Base-by-base conservation (phyloP, 2,113 vertebrate species). In the Deroptyus accipitrinus region DNA sequence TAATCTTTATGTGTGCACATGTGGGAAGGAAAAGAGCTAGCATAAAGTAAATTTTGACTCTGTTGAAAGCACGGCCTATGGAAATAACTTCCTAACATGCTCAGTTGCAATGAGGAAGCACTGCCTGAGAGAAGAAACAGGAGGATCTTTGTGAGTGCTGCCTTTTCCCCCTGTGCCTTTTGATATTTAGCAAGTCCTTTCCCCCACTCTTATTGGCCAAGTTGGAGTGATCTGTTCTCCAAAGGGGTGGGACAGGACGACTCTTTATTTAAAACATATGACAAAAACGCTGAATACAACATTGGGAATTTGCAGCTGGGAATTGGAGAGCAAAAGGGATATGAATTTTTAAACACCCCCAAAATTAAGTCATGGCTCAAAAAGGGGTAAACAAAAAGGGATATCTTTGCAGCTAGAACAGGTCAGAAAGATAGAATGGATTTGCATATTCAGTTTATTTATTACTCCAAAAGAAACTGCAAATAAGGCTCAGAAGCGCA, bases 191-290 rank as follows among this genome's bases (percentile, higher is more conserved):
- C 83, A 74, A 87, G 63, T 27, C 37, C 67, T 83, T 90, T 86
- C 54, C 31, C 57, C 25, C 24, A 25, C 83, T n/a, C 83, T 82
- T 48, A 80, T 19, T 94, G 88, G 74, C 39, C 62, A 64, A 69
- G 15, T n/a, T 79, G 52, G 57, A 92, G 39, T 3, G 42, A 92
- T 83, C 57, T 87, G 48, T 17, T 90, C 76, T 90, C 46, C 86
- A 84, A 94, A 64, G 39, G 63, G 59, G 31, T 83, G 61, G 80
- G 88, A 95, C 92, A 94, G n/a, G 68, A 78, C 0, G 0, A 51
- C 41, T 88, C 78, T 87, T 96, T 91, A 96, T 94, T 87, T 88
- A 64, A 92, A 96, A 91, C 54, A 83, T 63, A 64, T 80, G 37
- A 69, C 52, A 62, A 79, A 95, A 94, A 90, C 4, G 9, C 46